Evolutionary conservation across 2,888 invertebrate genomes (phyloP), one percentile per base, ranked within the genome.

Genomic region (Beris chalybata): DNA sequence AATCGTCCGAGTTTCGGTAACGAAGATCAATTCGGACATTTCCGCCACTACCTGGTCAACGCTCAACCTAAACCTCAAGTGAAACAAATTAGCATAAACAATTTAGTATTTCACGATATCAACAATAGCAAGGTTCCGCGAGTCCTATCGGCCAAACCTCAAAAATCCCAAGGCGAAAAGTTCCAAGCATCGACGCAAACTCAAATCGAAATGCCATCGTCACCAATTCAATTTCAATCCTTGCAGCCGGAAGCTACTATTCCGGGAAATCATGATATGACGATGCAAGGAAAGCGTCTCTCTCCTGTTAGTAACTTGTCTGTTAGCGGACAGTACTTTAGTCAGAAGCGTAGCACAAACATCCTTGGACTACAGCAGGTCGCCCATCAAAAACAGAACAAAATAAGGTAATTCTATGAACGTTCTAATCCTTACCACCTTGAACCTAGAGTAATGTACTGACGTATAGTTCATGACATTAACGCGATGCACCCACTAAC

Each of bases 211-310:
- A 71, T 58, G 12, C 70, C 73, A n/a, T 73, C 77, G 12, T 76
- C 79, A 4, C 77, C 78, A 0, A 76, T 77, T 1, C 77, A 75
- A 61, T 79, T 78, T 69, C 79, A 79, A 67, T 78, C 79, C 2
- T 70, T 79, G 13, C 79, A 80, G 67, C 67, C 75, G 68, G 73
- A 71, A 15, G 47, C 59, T 1, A 47, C 15, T 3, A 54, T 15
- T 52, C 76, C 63, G 77, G 15, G n/a, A 3, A 52, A 30, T n/a
- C 58, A 50, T 5, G 63, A 66, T 9, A 13, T 43, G 15, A 59
- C 38, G 9, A n/a, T 47, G 30, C 68, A 64, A 38, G 64, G 56
- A 15, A 70, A 68, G 56, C 64, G 68, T 11, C 44, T 71, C 9
- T 71, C 71, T n/a, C 71, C 69, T 29, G 66, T 57, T 1, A 65